Percentiles rank a stretch among this genome's conserved stretches.
Evolutionary conservation across 2,797 vertebrate species (phyloP).

Genomic region (Helarctos malayanus): DNA sequence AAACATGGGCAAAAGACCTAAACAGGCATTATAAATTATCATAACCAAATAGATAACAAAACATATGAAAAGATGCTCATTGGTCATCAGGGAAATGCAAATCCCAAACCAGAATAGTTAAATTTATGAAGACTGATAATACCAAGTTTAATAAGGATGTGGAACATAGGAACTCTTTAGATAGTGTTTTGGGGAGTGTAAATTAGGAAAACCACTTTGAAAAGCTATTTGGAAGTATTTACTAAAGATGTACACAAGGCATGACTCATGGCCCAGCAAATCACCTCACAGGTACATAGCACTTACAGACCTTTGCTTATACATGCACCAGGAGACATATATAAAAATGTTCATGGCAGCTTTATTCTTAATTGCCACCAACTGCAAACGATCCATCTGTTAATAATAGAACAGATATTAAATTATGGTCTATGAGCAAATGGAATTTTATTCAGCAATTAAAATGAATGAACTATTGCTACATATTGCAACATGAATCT

Average conservation of each 20-base stretch:
- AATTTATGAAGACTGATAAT: neutral
- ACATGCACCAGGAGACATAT: neutral
- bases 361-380: neutral
- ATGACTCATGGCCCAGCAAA: neutral
- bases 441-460: neutral
- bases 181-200: neutral
- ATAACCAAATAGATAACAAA: neutral
- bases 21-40: neutral
- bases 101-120: constrained; percentile 23
- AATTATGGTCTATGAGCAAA: neutral
- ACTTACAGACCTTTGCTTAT: neutral
- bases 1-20: neutral
- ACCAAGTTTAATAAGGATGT: neutral
- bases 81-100: neutral
- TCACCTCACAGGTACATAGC: neutral
- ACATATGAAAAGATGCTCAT: neutral
- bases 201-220: neutral
- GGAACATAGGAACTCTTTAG: neutral
- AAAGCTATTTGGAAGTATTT: neutral
- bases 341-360: neutral
- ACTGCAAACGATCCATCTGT: neutral
- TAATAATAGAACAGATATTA: neutral
- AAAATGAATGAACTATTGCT: constrained; percentile 30
- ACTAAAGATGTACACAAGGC: neutral
- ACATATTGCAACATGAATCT: neutral